phyloP scores from a whole-genome alignment of 2,888 invertebrate species.

The Meganola albula region DNA sequence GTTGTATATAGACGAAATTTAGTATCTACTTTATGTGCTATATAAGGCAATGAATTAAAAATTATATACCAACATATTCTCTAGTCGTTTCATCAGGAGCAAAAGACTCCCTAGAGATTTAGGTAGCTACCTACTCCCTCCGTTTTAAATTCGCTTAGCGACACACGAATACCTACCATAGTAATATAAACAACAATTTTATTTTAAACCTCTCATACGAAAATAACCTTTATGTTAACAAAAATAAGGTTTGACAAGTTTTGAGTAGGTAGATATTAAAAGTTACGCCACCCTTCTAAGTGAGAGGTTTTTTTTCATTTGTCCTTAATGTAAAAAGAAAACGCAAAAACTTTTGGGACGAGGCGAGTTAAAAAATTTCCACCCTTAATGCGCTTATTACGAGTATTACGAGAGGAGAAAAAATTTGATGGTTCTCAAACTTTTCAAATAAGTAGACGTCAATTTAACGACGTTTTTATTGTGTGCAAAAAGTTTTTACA shows the following conservation, averaged over 20 bases:
- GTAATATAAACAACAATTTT: conserved; percentile 48
- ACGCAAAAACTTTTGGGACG: conserved; percentile 63
- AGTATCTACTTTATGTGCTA: no score
- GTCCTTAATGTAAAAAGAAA: conserved; percentile 75
- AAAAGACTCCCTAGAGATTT: conserved; percentile 44
- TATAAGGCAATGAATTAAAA: no score
- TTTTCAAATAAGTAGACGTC: conserved; percentile 49
- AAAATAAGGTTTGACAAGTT: conserved; percentile 12
- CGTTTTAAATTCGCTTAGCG: conserved; percentile 65
- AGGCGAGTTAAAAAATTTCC: conserved; percentile 60
- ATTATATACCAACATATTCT: no score
- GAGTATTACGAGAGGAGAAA: conserved; percentile 66
- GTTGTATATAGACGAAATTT: no score
- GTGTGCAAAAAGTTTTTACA: conserved; percentile 31
- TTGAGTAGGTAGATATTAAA: conserved; percentile 50
- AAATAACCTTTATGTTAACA: conserved; percentile 18
- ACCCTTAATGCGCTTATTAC: conserved; percentile 76
- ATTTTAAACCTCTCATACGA: conserved; percentile 16
- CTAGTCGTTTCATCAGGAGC: conserved; percentile 27
- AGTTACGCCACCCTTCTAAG: conserved; percentile 73
- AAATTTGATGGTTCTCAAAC: conserved; percentile 61
- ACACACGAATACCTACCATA: conserved; percentile 45
- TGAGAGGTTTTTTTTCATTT: conserved; percentile 56
- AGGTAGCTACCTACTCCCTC: conserved; percentile 41
- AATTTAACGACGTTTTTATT: conserved; percentile 58